Base-by-base conservation (phyloP, 2,888 invertebrate genomes). In the Ophion ventricosus region DNA sequence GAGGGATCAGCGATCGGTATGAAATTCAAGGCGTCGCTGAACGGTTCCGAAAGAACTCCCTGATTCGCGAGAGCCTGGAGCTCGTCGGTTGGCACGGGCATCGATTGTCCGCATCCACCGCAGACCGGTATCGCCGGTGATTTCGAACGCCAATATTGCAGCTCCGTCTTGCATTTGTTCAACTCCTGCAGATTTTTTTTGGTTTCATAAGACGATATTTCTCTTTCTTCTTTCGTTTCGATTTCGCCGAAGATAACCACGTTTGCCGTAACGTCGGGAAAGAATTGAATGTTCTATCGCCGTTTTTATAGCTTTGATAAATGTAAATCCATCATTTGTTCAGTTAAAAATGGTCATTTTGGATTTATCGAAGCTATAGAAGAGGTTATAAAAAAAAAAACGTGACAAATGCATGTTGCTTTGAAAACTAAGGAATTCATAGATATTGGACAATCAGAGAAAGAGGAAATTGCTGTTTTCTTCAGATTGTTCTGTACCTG, bases 131-230 rank as follows among this genome's bases (percentile, higher is more conserved):
- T 95, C 86, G 97, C 97, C 14, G 97, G 97, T 85, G 97, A 97
- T 89, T 97, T 97, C 61, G 97, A 97, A 82, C 98, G 96, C 97
- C 97, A 98, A 93, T 97, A 98, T 94, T 98, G 98, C 90, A 98
- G 94, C 94, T 98, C 98, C 54, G 98, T 98, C 94, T 98, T 98
- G 94, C 98, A 98, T 93, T 98, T 98, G 94, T 98, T 98, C 89
- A 98, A 94, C 93, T 98, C 98, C 96, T 98, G 94, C 1, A 91
- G 56, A 67, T 56, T 79, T 82, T 66, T 63, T 72, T 79, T 56
- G 20, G 40, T 75, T 49, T 49, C 56, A 40, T 56, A 35, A 17
- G n/a, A 14, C 17, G 7, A 54, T 11, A 11, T n/a, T 59, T 72
- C 59, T 77, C 17, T 40, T 66, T 23, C 35, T 43, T 4, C 7